These are phyloP conservation scores for Alouatta palliata DNA, from an alignment of 2,113 vertebrate genomes.

Conservation along the genomic window DNA sequence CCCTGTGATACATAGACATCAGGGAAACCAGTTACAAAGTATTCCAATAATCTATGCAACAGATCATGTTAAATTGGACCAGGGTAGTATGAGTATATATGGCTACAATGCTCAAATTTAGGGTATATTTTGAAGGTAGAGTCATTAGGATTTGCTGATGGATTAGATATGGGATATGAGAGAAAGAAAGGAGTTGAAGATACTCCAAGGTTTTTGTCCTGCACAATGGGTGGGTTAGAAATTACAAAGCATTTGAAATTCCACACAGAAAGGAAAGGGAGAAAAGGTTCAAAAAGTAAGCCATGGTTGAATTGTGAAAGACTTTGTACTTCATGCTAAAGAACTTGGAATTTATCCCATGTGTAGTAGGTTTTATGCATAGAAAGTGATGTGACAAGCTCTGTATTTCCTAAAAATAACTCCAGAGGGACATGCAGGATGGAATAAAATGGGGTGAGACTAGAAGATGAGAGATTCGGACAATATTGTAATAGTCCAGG, in stretches of 20 bases:
- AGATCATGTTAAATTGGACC: neutral
- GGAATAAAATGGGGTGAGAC: neutral
- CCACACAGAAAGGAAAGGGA: neutral
- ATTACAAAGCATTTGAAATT: neutral
- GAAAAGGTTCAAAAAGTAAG: neutral
- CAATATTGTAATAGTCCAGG: neutral
- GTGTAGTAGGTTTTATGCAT: neutral
- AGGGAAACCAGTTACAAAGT: neutral
- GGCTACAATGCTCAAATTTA: neutral
- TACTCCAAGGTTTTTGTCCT: neutral
- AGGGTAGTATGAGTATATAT: neutral
- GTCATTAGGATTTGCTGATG: neutral
- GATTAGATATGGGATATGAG: neutral
- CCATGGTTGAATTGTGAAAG: neutral
- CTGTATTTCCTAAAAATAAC: conserved; percentile 4
- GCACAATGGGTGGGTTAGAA: neutral
- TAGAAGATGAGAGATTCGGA: neutral
- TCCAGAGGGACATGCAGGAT: neutral
- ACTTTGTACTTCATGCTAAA: neutral
- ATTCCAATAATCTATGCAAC: neutral
- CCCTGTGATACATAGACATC: neutral
- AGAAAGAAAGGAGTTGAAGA: neutral
- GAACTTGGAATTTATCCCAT: neutral
- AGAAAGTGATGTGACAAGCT: neutral
- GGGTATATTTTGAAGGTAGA: neutral